Base-by-base conservation (phyloP, 2,888 invertebrate genomes). In the Ptilodon capucinus region DNA sequence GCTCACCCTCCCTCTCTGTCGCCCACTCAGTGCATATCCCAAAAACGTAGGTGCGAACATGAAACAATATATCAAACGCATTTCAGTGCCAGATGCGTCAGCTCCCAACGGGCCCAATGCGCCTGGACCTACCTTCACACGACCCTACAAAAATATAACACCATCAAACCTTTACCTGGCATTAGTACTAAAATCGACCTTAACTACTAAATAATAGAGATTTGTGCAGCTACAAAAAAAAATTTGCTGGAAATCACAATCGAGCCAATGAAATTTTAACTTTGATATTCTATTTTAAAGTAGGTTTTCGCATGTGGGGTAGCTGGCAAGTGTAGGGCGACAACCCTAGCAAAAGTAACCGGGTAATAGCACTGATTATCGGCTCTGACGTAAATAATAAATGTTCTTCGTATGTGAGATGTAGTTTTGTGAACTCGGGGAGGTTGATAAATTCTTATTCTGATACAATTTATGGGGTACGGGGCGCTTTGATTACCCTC, bases 331-430 rank as follows among this genome's bases (percentile, higher is more conserved):
- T 59, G 59, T 61, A 55, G 71, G 74, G 70, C 48, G 55, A 54
- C 47, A 60, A 70, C 74, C 76, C 57, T 11, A 66, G 61, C 57
- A 60, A 74, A 71, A 72, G 75, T 77, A 80, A 78, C 75, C 68
- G 74, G 74, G 74, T 77, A 76, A 74, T 75, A 69, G 64, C 71
- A 55, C 64, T 74, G 79, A 83, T 84, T 78, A 85, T 82, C 80
- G 76, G 64, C 62, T 52, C 68, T 71, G 80, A 79, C 78, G 74
- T 81, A 74, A 83, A 82, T 85, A 83, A 84, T 84, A 79, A 79
- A 84, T 80, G 80, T 67, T 58, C 51, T 57, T 61, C 59, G 67
- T 74, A 68, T 51, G 65, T 56, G 64, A 61, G 55, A 52, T 60
- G 66, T 64, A 57, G 61, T 60, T 48, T 35, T 51, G 64, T 60